Base-by-base conservation (phyloP, 2,888 invertebrate species). In the Tenthredo livida region DNA sequence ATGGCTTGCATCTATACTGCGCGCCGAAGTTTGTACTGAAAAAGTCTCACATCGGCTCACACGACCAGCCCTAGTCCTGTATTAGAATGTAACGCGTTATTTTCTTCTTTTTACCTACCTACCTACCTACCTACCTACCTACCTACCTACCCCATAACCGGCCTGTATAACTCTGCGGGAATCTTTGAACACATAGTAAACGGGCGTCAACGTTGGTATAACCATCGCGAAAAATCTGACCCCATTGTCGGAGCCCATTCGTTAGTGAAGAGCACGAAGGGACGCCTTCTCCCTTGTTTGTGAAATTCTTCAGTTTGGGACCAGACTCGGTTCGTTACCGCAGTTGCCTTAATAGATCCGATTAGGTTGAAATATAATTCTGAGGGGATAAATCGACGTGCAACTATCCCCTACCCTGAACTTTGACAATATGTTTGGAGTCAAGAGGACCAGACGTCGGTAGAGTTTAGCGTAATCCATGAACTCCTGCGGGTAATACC, bases 131-230 rank as follows among this genome's bases (percentile, higher is more conserved):
- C 17, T 40, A 17, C 33, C 33, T 33, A 3, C 47, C 40, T 40
- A 40, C 67, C 25, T 67, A 33, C 33, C 47, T 15, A 47, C 47
- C 47, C 47, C 47, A 47, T 47, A 47, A 67, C 17, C 29, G 25
- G 17, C 33, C 43, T 93, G 93, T 93, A 93, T 93, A 92, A 91
- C 93, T 92, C 93, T 90, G 92, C 93, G 93, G 93, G 93, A 80
- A 61, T 61, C 61, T 40, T 21, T 29, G n/a, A n/a, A 43, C 25
- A n/a, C 43, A 73, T 54, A 33, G 77, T 29, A 2, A 72, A 80
- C 80, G 61, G 80, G 80, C 80, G 80, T 80, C 80, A 21, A 80
- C 80, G 58, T 9, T 37, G 7, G 21, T n/a, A 61, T 61, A 50
- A 58, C 15, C 25, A 58, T 61, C 37, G 61, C 37, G 47, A 61